phyloP scores from a whole-genome alignment of 2,888 invertebrate species.

The Limnephilus lunatus region DNA sequence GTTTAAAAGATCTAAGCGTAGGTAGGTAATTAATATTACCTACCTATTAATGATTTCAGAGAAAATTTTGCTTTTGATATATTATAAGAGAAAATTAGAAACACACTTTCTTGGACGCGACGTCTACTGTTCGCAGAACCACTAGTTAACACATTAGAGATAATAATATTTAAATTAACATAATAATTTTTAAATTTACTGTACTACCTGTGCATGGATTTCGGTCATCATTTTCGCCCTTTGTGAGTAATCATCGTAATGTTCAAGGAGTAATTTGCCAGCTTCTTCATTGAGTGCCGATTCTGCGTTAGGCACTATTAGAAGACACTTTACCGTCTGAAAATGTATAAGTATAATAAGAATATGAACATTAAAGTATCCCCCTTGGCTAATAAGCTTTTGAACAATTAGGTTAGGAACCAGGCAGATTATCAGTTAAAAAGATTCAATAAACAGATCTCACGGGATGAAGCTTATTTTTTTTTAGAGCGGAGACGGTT shows the following conservation, averaged over 20 bases:
- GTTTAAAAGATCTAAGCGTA: too few species aligned
- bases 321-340: slow-evolving; percentile 93
- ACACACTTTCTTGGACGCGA: too few species aligned
- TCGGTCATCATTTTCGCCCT: slow-evolving; percentile 94
- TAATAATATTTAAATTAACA: neutral
- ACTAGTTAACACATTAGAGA: neutral
- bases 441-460: neutral
- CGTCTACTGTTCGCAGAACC: too few species aligned
- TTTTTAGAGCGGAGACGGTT: too few species aligned
- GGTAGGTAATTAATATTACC: too few species aligned
- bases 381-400: neutral
- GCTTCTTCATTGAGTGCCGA: slow-evolving; percentile 98
- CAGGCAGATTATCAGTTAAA: neutral
- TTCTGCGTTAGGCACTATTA: slow-evolving; percentile 98
- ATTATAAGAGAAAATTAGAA: too few species aligned
- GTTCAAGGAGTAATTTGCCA: slow-evolving; percentile 93
- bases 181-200: slow-evolving; percentile 50
- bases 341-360: slow-evolving; percentile 64
- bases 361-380: neutral
- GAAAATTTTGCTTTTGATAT: too few species aligned
- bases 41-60: too few species aligned
- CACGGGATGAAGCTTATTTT: neutral
- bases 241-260: slow-evolving; percentile 94
- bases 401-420: neutral
- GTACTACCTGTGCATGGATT: slow-evolving; percentile 87